A percentile compares a stretch with the other conserved stretches of the same genome.
These are phyloP conservation scores for Xestia rhomboidea DNA, from an alignment of 2,888 invertebrate genomes.

Conservation along the genomic window DNA sequence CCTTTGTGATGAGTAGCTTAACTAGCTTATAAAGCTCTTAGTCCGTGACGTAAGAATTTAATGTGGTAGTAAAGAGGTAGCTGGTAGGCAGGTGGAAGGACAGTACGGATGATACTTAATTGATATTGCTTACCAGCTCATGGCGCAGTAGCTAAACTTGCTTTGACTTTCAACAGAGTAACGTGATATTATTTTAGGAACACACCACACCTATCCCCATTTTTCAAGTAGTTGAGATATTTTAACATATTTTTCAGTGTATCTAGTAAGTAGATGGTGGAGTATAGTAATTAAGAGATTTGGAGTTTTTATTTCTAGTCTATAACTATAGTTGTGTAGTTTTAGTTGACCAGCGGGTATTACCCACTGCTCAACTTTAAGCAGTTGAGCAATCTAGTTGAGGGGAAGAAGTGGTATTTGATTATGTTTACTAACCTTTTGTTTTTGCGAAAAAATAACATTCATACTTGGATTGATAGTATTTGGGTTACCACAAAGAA, in stretches of 20 bases:
- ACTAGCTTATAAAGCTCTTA: too few relatives aligned
- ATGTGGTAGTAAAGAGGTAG: background rate
- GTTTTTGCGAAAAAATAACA: background rate
- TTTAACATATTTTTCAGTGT: background rate
- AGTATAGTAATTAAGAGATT: too few relatives aligned
- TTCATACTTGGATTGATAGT: background rate
- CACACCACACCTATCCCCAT: background rate
- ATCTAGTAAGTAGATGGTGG: too few relatives aligned
- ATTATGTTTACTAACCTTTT: background rate
- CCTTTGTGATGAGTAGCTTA: background rate
- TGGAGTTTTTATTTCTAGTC: too few relatives aligned
- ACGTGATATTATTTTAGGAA: background rate
- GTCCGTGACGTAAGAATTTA: background rate
- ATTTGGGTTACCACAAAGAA: background rate
- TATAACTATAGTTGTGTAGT: too few relatives aligned
- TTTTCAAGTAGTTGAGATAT: background rate
- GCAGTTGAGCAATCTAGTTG: too few relatives aligned
- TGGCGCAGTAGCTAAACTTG: conserved; percentile 9
- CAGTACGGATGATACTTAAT: background rate
- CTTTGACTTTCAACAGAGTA: background rate
- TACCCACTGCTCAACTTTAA: too few relatives aligned
- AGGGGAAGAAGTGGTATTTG: too few relatives aligned
- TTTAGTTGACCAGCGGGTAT: too few relatives aligned
- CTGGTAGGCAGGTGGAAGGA: background rate
- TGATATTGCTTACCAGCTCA: conserved; percentile 2